These are phyloP conservation scores for Dipodomys spectabilis DNA, from an alignment of 2,113 vertebrate genomes.

Conservation along the genomic window DNA sequence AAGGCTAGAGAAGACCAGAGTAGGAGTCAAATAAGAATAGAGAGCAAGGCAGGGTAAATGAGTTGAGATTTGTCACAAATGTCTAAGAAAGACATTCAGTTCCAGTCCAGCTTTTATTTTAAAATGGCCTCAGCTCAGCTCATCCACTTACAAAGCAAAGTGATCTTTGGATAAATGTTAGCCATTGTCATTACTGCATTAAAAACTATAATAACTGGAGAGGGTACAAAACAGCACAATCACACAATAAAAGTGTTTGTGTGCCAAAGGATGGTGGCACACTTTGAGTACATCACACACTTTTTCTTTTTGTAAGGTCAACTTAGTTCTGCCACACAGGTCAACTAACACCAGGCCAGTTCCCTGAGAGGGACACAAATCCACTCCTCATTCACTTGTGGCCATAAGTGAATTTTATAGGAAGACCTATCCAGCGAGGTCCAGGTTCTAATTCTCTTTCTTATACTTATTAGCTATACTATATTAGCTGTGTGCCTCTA, in stretches of 20 bases:
- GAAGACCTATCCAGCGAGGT: background rate
- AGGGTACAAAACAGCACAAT: background rate
- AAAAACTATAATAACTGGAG: background rate
- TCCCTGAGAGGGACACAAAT: background rate
- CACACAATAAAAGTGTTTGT: background rate
- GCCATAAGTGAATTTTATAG: background rate
- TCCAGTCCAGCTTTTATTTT: background rate
- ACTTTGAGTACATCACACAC: background rate
- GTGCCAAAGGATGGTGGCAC: background rate
- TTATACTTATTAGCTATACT: background rate
- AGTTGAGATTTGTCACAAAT: background rate
- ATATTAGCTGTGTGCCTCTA: background rate
- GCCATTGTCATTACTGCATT: background rate
- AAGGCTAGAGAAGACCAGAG: background rate
- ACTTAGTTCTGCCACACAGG: background rate
- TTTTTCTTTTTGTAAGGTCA: background rate
- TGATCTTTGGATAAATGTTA: slow-evolving; percentile 8
- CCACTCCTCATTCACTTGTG: background rate
- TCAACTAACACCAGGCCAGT: background rate
- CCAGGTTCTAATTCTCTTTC: background rate
- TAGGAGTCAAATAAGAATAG: background rate
- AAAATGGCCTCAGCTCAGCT: background rate
- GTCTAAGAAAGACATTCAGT: background rate
- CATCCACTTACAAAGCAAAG: slow-evolving; percentile 20
- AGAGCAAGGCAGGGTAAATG: background rate